phyloP scores from a whole-genome alignment of 2,888 invertebrate species.

The Suillia variegata region DNA sequence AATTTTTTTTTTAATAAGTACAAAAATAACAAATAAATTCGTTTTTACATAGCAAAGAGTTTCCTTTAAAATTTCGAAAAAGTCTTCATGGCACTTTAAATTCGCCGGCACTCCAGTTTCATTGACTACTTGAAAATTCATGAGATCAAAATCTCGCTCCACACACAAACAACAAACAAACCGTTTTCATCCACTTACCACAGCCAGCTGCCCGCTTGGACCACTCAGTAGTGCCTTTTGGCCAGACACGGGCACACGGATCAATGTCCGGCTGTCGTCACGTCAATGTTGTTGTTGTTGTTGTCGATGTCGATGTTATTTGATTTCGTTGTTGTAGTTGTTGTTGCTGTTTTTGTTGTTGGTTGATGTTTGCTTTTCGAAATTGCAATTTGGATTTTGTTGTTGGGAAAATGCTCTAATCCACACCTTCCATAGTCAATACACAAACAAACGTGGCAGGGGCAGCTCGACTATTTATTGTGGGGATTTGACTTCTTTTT shows the following conservation, averaged over 20 bases:
- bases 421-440: slow-evolving; percentile 6
- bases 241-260: not conserved
- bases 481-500: not conserved
- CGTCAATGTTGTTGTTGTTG: too few relatives aligned
- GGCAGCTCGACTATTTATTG: slow-evolving; percentile 9
- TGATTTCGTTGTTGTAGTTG: not conserved
- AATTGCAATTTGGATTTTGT: not conserved
- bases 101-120: too few relatives aligned
- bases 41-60: too few relatives aligned
- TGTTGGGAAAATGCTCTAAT: not conserved
- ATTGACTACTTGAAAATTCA: slow-evolving; percentile 51
- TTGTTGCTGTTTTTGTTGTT: too few relatives aligned
- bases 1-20: too few relatives aligned
- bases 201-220: not conserved
- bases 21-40: too few relatives aligned
- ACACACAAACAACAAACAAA: too few relatives aligned
- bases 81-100: too few relatives aligned
- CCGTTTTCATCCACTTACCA: not conserved
- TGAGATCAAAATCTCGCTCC: slow-evolving; percentile 37
- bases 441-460: not conserved
- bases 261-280: not conserved
- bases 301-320: too few relatives aligned
- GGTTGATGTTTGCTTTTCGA: not conserved
- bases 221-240: too few relatives aligned
- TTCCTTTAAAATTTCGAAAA: too few relatives aligned